Base-by-base conservation (phyloP, 2,113 vertebrate genomes). In the Macquaria australasica region DNA sequence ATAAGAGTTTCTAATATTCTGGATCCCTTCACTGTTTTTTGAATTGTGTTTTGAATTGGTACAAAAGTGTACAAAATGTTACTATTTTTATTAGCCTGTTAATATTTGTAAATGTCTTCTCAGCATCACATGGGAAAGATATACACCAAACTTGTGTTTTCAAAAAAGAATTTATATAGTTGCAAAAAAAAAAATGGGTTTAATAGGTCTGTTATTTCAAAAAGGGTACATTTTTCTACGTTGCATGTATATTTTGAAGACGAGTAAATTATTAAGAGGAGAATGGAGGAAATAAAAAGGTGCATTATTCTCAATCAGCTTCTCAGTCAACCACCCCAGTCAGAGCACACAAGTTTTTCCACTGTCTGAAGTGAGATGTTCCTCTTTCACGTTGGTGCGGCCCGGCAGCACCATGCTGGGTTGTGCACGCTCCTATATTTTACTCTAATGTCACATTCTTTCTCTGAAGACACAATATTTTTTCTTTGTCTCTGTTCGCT, bases 11-110 rank as follows among this genome's bases (percentile, higher is more conserved):
- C n/a, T 73, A 53, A 51, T 43, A 68, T 84, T 69, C 66, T 63
- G 62, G 73, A 86, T 84, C 83, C 66, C 73, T 59, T 87, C 56
- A 82, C 87, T 92, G 86, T 92, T 90, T 86, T 87, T 83, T 86
- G 1, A 74, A 63, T 71, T 82, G 50, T 83, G 76, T 81, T 81
- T 88, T 83, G 21, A 80, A 78, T 83, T 20, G 37, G 81, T 89
- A 88, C 87, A 48, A 69, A 88, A 76, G 79, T 80, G 85, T 88
- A 68, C 50, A 73, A 88, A 81, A 83, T 80, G 62, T 84, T 82
- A n/a, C 12, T 85, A 53, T 66, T 79, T 88, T 85, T 83, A 80
- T 80, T 67, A 66, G 51, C n/a, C 68, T 73, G 74, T 88, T 88
- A 1, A 79, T 71, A 63, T 81, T 88, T 85, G 81, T 81, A 81